Evolutionary conservation across 1,140 invertebrate genomes (phyloP).

Genomic region (Riptortus pedestris): DNA sequence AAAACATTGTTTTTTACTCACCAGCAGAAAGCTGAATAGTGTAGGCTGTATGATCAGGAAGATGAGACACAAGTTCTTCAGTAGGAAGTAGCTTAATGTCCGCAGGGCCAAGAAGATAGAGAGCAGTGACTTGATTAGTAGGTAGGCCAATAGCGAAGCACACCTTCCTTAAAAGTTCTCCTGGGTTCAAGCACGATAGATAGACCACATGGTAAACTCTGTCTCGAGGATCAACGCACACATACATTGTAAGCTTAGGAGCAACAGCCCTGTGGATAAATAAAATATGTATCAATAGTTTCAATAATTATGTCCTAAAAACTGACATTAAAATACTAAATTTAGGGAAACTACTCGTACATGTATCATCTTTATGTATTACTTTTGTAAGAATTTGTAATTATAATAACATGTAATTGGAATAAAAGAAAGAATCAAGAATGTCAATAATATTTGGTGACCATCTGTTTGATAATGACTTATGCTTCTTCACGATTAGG

Average conservation of each 20-base stretch:
- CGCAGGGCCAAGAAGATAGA: slow-evolving; percentile 58
- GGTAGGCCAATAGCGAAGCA: slow-evolving; percentile 46
- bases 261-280: slow-evolving; percentile 48
- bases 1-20: neutral
- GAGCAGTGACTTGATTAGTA: slow-evolving; percentile 41
- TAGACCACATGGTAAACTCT: slow-evolving; percentile 70
- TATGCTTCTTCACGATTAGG: no score
- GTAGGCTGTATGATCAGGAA: slow-evolving; percentile 54
- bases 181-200: slow-evolving; percentile 40
- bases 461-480: no score
- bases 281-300: no score
- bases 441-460: no score
- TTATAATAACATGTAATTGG: no score
- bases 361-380: no score
- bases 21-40: slow-evolving; percentile 35
- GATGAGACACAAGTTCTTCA: slow-evolving; percentile 56
- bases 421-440: no score
- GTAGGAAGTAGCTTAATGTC: slow-evolving; percentile 63
- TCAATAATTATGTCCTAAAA: no score
- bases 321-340: no score
- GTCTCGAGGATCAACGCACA: slow-evolving; percentile 51
- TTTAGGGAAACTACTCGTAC: no score
- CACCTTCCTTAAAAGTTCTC: slow-evolving; percentile 56
- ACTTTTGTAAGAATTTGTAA: no score
- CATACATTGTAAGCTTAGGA: slow-evolving; percentile 68